Evolutionary conservation across 53 echinoderm and acorn worm species (phyloP).

Genomic region (Paelopatides confundens): DNA sequence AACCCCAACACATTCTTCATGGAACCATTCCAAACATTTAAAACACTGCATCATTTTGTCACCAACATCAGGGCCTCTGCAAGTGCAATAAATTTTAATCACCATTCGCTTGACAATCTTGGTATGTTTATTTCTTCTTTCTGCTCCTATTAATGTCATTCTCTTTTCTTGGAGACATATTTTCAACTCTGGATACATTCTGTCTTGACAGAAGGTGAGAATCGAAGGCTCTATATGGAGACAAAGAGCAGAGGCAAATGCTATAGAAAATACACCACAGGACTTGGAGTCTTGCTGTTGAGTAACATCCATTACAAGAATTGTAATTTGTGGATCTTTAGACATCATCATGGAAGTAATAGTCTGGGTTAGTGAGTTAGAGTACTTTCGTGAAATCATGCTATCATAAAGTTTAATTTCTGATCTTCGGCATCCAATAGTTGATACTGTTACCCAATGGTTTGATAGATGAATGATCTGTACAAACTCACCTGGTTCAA

Average conservation of each 20-base stretch:
- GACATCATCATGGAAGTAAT: background rate
- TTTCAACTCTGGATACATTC: background rate
- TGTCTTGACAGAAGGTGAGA: background rate
- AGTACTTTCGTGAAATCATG: background rate
- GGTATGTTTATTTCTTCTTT: background rate
- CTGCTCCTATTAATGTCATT: background rate
- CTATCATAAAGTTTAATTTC: background rate
- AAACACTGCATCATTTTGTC: background rate
- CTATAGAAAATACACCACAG: background rate
- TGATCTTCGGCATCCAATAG: background rate
- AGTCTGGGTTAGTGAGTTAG: background rate
- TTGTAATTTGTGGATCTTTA: background rate
- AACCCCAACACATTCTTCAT: background rate
- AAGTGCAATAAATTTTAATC: background rate
- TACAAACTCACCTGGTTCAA: slow-evolving; percentile 4
- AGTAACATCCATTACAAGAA: background rate
- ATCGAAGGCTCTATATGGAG: background rate
- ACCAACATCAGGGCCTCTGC: background rate
- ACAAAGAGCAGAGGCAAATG: background rate
- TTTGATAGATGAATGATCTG: slow-evolving; percentile 9
- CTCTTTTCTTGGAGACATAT: background rate
- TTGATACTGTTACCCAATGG: background rate
- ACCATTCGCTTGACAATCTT: background rate
- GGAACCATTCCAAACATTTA: background rate
- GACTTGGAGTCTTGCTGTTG: background rate